phyloP scores from a whole-genome alignment of 1,140 invertebrate species.

The Ips typographus region DNA sequence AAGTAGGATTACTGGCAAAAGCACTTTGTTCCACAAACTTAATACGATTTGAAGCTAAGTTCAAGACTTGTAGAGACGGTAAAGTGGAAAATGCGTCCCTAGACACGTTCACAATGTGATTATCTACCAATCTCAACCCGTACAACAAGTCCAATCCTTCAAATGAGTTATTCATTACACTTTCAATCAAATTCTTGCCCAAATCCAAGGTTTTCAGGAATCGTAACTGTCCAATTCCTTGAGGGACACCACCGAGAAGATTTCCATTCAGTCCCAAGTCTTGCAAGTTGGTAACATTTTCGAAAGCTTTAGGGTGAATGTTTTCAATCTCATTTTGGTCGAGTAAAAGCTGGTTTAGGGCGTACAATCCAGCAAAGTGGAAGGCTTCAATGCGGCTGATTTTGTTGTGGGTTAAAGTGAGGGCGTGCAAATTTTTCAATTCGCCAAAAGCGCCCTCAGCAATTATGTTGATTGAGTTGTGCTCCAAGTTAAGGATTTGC shows the following conservation, averaged over 20 bases:
- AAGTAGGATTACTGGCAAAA: slow-evolving; percentile 64
- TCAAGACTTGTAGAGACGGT: slow-evolving; percentile 65
- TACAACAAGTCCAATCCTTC: slow-evolving; percentile 63
- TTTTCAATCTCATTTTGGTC: slow-evolving; percentile 72
- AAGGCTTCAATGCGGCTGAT: slow-evolving; percentile 67
- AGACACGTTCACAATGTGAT: slow-evolving; percentile 66
- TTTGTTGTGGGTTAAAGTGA: slow-evolving; percentile 74
- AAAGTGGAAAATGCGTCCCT: slow-evolving; percentile 67
- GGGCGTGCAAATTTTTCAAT: slow-evolving; percentile 73
- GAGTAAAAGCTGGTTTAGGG: slow-evolving; percentile 71
- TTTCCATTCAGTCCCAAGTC: slow-evolving; percentile 81
- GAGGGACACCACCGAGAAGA: slow-evolving; percentile 68
- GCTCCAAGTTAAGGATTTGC: slow-evolving; percentile 74
- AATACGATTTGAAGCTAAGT: slow-evolving; percentile 69
- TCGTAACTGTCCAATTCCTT: slow-evolving; percentile 66
- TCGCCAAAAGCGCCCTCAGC: slow-evolving; percentile 72
- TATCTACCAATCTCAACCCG: slow-evolving; percentile 67
- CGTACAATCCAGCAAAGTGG: slow-evolving; percentile 71
- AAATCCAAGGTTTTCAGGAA: slow-evolving; percentile 75
- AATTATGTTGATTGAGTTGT: slow-evolving; percentile 73
- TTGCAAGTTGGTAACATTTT: slow-evolving; percentile 76
- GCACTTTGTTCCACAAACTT: slow-evolving; percentile 63
- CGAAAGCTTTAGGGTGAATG: slow-evolving; percentile 72
- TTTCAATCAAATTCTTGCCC: slow-evolving; percentile 73
- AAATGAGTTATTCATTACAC: slow-evolving; percentile 62